These are phyloP conservation scores for Bombus pascuorum DNA, from an alignment of 1,140 invertebrate genomes.

Conservation along the genomic window DNA sequence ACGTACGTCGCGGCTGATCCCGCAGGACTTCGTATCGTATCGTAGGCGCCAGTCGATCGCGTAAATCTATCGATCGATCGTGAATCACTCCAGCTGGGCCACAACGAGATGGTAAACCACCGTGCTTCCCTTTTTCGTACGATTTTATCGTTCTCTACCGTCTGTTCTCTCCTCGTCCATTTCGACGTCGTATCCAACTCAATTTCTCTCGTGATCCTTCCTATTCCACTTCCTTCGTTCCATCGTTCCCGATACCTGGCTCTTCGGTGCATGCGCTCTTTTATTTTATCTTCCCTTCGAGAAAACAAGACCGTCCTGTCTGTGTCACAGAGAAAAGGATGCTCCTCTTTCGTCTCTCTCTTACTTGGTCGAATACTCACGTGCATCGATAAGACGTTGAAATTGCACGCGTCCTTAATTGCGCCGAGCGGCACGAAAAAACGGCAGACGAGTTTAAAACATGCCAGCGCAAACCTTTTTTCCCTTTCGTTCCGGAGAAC, in stretches of 20 bases:
- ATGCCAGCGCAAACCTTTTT: background rate
- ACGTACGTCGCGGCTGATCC: background rate
- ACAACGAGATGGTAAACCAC: background rate
- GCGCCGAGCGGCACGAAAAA: conserved; percentile 28
- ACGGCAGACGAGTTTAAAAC: conserved; percentile 42
- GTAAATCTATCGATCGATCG: conserved; percentile 67
- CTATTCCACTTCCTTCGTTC: background rate
- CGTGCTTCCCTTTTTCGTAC: too few relatives aligned
- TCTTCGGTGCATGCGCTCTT: too few relatives aligned
- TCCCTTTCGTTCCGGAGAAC: conserved; percentile 24
- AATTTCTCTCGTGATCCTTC: conserved; percentile 16
- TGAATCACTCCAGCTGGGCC: conserved; percentile 47
- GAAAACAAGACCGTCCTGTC: background rate
- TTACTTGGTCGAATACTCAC: conserved; percentile 1
- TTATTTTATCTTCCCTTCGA: background rate
- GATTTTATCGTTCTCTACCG: background rate
- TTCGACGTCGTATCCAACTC: background rate
- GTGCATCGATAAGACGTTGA: conserved; percentile 49
- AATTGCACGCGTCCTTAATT: conserved; percentile 55
- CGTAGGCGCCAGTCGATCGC: conserved; percentile 33
- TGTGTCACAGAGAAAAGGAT: background rate
- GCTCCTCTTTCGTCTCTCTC: background rate
- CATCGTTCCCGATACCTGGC: background rate
- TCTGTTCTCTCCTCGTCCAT: background rate
- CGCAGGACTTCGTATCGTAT: conserved; percentile 1